phyloP scores from a whole-genome alignment of 2,797 vertebrate genomes.

The Cryptoprocta ferox region DNA sequence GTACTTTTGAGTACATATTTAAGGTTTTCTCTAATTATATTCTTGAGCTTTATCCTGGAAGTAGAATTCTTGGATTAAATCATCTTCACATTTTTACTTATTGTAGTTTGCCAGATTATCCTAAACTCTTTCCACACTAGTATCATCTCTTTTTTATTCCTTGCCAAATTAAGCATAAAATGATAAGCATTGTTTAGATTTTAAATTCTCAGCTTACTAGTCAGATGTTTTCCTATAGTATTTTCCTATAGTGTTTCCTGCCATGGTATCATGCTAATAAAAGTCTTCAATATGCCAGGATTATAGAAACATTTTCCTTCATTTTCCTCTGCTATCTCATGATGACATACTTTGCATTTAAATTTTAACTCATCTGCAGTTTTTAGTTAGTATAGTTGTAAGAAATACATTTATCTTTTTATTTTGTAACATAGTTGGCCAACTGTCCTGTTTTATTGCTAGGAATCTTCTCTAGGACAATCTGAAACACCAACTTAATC shows the following conservation, averaged over 20 bases:
- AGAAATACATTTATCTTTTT: background rate
- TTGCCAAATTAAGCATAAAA: conserved; percentile 19
- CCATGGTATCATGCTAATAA: background rate
- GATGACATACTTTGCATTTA: background rate
- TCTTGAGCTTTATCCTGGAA: background rate
- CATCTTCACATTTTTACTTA: background rate
- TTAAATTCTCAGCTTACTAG: conserved; percentile 28
- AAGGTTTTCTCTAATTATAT: background rate
- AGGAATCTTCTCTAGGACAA: background rate
- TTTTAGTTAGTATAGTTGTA: background rate
- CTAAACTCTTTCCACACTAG: background rate
- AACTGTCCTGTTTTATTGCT: background rate
- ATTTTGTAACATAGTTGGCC: background rate
- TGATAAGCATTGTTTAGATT: background rate
- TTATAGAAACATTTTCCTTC: background rate
- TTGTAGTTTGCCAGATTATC: background rate
- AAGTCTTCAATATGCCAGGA: background rate
- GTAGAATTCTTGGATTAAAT: background rate
- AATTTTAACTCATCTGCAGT: background rate
- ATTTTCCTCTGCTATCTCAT: background rate
- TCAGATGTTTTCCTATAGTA: conserved; percentile 6
- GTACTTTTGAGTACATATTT: background rate
- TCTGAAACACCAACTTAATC: background rate
- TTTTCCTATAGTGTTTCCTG: background rate
- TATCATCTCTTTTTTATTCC: background rate